These are phyloP conservation scores for Rhingia rostrata DNA, from an alignment of 2,888 invertebrate species.

Conservation along the genomic window DNA sequence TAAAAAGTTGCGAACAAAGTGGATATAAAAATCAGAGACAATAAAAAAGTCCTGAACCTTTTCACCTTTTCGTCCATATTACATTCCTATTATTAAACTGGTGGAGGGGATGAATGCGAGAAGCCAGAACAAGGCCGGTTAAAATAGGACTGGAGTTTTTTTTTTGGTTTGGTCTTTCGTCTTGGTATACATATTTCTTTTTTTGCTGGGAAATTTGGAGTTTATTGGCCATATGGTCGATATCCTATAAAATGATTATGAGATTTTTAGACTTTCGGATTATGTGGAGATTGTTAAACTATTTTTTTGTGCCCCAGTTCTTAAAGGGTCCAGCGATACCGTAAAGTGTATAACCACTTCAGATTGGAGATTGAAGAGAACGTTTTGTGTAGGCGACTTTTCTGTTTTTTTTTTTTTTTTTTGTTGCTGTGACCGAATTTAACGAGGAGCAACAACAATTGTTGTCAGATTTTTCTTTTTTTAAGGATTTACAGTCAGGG, in stretches of 20 bases:
- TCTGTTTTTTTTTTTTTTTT: too few relatives aligned
- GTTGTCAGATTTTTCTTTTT: too few relatives aligned
- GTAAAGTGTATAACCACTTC: conserved; percentile 45
- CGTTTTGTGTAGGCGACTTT: conserved; percentile 14
- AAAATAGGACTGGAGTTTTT: conserved; percentile 15
- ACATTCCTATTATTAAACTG: conserved; percentile 53
- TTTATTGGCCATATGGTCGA: conserved; percentile 70
- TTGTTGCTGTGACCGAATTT: not conserved
- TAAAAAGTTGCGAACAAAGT: conserved; percentile 72
- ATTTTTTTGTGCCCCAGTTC: conserved; percentile 46
- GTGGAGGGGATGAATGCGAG: conserved; percentile 29
- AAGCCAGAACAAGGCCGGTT: conserved; percentile 6
- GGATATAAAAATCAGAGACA: conserved; percentile 71
- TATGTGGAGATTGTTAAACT: conserved; percentile 68
- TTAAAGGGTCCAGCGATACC: conserved; percentile 39
- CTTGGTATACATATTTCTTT: not conserved
- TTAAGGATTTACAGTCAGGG: too few relatives aligned
- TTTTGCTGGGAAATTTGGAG: conserved; percentile 58
- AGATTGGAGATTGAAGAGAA: conserved; percentile 57
- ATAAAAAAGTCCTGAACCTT: conserved; percentile 68
- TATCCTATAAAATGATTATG: conserved; percentile 72
- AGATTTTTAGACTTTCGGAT: conserved; percentile 65
- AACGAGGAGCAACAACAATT: too few relatives aligned
- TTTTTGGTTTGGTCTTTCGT: conserved; percentile 1
- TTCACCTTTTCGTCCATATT: conserved; percentile 38